phyloP scores from a whole-genome alignment of 2,888 invertebrate genomes.

The Agrochola circellaris region DNA sequence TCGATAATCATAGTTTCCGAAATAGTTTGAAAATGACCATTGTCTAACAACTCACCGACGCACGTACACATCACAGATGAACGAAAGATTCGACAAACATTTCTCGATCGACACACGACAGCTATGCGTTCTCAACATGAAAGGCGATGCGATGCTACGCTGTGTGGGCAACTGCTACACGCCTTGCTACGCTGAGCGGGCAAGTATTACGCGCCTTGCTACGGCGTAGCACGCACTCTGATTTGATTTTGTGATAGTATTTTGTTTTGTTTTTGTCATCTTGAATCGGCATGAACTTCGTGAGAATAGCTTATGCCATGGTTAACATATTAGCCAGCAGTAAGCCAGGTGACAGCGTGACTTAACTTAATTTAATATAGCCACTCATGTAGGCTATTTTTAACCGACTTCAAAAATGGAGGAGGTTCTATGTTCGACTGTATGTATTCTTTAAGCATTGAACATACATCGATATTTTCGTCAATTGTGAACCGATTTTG shows the following conservation, averaged over 20 bases:
- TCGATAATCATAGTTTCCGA: background rate
- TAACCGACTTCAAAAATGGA: too few relatives aligned
- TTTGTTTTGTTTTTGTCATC: background rate
- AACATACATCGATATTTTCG: too few relatives aligned
- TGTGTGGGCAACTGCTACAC: background rate
- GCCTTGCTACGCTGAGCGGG: background rate
- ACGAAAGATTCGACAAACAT: constrained; percentile 1
- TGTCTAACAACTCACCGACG: background rate
- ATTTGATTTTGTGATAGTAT: background rate
- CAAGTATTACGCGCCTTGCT: background rate
- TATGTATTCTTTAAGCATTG: too few relatives aligned
- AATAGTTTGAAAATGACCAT: constrained; percentile 6
- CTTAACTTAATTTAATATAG: too few relatives aligned
- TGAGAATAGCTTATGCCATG: too few relatives aligned
- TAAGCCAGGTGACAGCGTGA: too few relatives aligned
- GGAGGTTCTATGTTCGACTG: too few relatives aligned
- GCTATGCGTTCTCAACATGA: background rate
- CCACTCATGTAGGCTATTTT: too few relatives aligned
- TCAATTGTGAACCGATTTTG: too few relatives aligned
- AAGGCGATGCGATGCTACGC: background rate
- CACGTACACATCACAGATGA: background rate
- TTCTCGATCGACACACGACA: background rate
- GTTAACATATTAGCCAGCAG: too few relatives aligned
- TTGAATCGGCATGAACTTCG: too few relatives aligned
- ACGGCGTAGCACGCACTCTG: background rate